Conservation (phyloP, 2,113 vertebrate species). For the Tricholaema leucomelas region DNA sequence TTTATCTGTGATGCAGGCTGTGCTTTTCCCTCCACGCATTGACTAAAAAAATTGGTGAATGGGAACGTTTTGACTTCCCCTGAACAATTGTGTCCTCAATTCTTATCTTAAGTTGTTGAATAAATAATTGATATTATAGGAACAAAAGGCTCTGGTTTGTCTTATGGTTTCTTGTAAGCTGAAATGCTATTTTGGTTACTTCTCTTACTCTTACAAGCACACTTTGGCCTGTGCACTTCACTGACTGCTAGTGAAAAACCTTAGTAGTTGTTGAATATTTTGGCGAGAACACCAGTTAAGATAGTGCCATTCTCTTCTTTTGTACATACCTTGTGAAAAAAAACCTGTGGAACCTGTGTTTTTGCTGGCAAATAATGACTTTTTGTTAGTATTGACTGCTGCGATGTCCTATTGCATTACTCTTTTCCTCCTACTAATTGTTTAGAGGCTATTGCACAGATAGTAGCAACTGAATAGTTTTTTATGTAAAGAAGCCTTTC, state of each 20-base stretch:
- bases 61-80: slow-evolving; percentile 30
- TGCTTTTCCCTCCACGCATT: neutral
- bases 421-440: neutral
- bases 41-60: slow-evolving; percentile 49
- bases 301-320: neutral
- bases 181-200: slow-evolving; percentile 38
- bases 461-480: neutral
- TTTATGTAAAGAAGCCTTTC: neutral
- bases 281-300: neutral
- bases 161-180: neutral
- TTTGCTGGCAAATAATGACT: neutral
- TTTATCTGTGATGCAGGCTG: slow-evolving; percentile 40
- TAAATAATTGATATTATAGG: slow-evolving; percentile 7
- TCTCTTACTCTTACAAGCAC: neutral
- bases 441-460: neutral
- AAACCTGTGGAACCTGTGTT: neutral
- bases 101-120: neutral
- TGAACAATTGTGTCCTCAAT: slow-evolving; percentile 6
- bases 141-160: neutral
- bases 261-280: neutral
- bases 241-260: neutral
- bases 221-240: neutral
- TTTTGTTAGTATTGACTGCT: neutral
- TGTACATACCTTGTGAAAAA: neutral
- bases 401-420: neutral